These are phyloP conservation scores for Scopus umbretta DNA, from an alignment of 2,113 vertebrate genomes.

Conservation along the genomic window DNA sequence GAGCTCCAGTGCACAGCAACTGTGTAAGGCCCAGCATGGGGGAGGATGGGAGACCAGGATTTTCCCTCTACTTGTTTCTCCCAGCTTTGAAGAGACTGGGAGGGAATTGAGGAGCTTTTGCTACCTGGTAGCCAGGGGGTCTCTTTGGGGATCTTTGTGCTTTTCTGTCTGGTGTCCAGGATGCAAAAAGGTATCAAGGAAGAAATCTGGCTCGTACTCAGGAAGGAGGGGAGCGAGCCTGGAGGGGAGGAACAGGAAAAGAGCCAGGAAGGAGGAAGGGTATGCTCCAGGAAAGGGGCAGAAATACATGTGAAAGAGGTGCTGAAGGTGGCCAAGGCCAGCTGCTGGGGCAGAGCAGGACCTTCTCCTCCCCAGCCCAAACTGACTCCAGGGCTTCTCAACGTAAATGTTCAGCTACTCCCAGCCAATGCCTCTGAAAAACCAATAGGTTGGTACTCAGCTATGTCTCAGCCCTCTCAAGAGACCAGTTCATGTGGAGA, in stretches of 20 bases:
- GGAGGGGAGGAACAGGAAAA: background rate
- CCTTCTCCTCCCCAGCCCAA: background rate
- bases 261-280: background rate
- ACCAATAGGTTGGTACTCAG: background rate
- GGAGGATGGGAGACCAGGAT: background rate
- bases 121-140: background rate
- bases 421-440: background rate
- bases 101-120: background rate
- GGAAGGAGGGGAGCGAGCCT: background rate
- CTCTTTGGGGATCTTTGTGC: background rate
- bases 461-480: background rate
- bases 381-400: background rate
- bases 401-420: background rate
- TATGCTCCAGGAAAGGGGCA: background rate
- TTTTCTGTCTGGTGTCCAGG: background rate
- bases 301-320: background rate
- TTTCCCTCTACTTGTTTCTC: background rate
- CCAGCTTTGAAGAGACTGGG: background rate
- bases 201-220: background rate
- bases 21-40: background rate
- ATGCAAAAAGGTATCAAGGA: background rate
- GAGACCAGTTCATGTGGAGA: background rate
- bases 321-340: background rate
- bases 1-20: background rate
- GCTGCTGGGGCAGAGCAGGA: background rate